Evolutionary conservation across 2,888 invertebrate genomes (phyloP), one percentile per base, ranked within the genome.

Genomic region (Ferdinandea cuprea): DNA sequence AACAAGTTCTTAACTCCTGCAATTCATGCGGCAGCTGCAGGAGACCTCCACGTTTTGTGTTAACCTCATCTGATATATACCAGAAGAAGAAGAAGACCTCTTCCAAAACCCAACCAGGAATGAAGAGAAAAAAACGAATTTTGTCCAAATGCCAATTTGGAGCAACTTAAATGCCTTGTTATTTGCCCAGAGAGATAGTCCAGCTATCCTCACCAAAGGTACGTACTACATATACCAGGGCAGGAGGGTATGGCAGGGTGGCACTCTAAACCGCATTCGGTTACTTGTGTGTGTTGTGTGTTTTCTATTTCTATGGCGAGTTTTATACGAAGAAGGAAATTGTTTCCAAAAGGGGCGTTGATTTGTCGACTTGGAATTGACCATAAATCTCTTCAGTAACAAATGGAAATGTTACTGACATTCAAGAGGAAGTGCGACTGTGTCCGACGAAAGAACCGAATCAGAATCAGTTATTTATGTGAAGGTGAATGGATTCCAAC

Each of bases 341-440:
- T 81, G 80, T 81, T 76, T 81, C 76, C 81, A 76, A 81, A 71
- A 71, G 81, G 81, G 81, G 81, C 76, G 81, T 81, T 81, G 81
- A 81, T 81, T 76, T 81, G 81, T 81, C 81, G 81, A 81, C 81
- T 65, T 63, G 63, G 54, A 76, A 81, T 81, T 71, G 76, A 50
- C 76, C 71, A 76, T 81, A 81, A 81, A 81, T 81, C 81, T 81
- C 56, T 28, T 21, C 50, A 35, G 63, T 76, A 76, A 76, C 81
- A 81, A 76, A 81, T 69, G 76, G 81, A 76, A 76, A 81, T 81
- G 81, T 76, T 58, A 76, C 71, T 71, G 69, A 65, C 59, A 71
- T 58, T 28, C 44, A 54, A 50, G 48, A 76, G 79, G 79, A 80
- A 80, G 28, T 69, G 61, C 54, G 80, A 69, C 56, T 59, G 3